phyloP scores from a whole-genome alignment of 2,888 invertebrate genomes.

The Teleiodes luculella region DNA sequence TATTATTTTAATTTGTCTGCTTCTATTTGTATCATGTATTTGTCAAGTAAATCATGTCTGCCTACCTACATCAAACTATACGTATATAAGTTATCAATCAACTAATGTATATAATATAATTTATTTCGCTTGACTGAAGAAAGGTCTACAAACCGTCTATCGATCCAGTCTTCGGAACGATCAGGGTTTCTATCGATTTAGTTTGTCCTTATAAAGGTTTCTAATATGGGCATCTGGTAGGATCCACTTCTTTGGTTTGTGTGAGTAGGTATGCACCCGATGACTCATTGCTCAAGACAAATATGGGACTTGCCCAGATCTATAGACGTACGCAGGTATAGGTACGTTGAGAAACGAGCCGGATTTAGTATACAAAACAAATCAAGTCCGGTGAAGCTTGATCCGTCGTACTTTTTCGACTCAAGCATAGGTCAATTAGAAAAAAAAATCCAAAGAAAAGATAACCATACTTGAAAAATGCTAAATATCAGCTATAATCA shows the following conservation, averaged over 20 bases:
- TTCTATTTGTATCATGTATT: too few relatives aligned
- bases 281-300: constrained; percentile 57
- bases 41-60: too few relatives aligned
- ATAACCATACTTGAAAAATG: too few relatives aligned
- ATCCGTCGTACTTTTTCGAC: too few relatives aligned
- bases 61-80: too few relatives aligned
- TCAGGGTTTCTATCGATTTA: constrained; percentile 17
- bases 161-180: constrained; percentile 14
- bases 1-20: too few relatives aligned
- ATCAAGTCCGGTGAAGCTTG: too few relatives aligned
- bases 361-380: constrained; percentile 29
- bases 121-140: not conserved
- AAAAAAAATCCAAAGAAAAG: too few relatives aligned
- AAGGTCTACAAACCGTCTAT: constrained; percentile 21
- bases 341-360: constrained; percentile 38
- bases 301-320: constrained; percentile 44
- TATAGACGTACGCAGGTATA: constrained; percentile 21
- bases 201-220: constrained; percentile 36
- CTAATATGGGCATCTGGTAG: constrained; percentile 36
- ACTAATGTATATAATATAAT: not conserved
- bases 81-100: too few relatives aligned
- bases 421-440: too few relatives aligned
- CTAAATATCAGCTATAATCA: too few relatives aligned
- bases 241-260: constrained; percentile 27
- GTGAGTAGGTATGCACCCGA: constrained; percentile 24